Conservation (phyloP, 2,888 invertebrate species). For the Aproaerema taeniolella region DNA sequence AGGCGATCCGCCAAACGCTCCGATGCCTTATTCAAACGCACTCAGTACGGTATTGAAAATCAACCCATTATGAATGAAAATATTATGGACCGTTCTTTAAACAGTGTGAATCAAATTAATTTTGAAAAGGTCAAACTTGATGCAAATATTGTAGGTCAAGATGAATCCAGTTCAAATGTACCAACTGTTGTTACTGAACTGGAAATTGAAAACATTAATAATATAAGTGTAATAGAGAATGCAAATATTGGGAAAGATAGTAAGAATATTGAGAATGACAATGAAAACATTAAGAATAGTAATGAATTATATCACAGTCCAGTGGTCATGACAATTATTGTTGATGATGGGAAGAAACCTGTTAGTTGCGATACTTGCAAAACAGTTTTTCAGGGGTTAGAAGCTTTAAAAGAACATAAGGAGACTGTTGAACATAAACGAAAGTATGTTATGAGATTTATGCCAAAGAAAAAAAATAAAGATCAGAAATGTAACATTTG, state of each 20-base stretch:
- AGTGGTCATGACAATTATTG: conserved; percentile 1
- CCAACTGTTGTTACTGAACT: not conserved
- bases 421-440: conserved; percentile 2
- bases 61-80: not conserved
- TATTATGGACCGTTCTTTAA: not conserved
- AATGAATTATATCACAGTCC: too few species aligned
- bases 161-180: not conserved
- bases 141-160: not conserved
- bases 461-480: too few species aligned
- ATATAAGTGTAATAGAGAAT: not conserved
- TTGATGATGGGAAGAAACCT: not conserved
- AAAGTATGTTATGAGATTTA: conserved; percentile 3
- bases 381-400: not conserved
- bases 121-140: not conserved
- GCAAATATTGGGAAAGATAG: not conserved
- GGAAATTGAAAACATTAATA: not conserved
- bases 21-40: conserved; percentile 1
- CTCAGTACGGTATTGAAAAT: too few species aligned
- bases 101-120: not conserved
- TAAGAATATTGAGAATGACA: not conserved
- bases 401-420: not conserved
- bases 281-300: too few species aligned
- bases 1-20: conserved; percentile 3
- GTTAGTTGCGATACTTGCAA: conserved; percentile 1
- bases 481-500: conserved; percentile 8